A percentile compares a stretch with the other conserved stretches of the same genome.
Evolutionary conservation across 2,113 vertebrate genomes (phyloP).

Genomic region (Lepus americanus): DNA sequence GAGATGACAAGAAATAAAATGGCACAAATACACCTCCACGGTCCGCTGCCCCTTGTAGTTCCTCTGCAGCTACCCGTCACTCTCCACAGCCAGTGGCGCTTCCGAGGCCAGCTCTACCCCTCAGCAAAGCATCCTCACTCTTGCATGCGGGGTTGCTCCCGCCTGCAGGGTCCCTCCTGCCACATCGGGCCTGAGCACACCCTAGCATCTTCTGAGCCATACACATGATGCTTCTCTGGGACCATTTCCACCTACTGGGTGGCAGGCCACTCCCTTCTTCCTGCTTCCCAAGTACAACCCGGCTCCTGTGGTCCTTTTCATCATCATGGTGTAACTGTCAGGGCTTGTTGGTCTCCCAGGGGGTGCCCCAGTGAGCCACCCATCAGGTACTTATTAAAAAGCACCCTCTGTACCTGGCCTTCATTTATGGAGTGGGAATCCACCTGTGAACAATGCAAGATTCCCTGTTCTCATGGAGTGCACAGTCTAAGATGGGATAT

Average conservation of each 20-base stretch:
- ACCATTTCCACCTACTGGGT: background rate
- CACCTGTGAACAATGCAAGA: background rate
- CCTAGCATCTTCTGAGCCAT: background rate
- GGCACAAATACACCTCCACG: too few species aligned
- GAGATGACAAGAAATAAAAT: background rate
- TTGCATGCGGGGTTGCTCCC: background rate
- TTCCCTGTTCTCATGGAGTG: background rate
- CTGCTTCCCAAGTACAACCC: background rate
- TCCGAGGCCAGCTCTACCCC: background rate
- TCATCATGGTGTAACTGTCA: background rate
- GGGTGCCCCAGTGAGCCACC: background rate
- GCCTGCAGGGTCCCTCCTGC: background rate
- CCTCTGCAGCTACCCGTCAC: background rate
- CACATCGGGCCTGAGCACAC: background rate
- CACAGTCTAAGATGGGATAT: background rate
- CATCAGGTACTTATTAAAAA: background rate
- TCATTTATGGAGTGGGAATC: background rate
- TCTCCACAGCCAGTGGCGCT: background rate
- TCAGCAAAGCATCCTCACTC: background rate
- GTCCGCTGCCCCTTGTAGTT: background rate
- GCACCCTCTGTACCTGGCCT: background rate
- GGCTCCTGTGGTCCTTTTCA: background rate
- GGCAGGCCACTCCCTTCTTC: background rate
- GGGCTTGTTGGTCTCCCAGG: background rate
- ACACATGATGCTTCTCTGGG: background rate